Evolutionary conservation across 1,140 invertebrate species (phyloP).

Genomic region (Tachypleus tridentatus): DNA sequence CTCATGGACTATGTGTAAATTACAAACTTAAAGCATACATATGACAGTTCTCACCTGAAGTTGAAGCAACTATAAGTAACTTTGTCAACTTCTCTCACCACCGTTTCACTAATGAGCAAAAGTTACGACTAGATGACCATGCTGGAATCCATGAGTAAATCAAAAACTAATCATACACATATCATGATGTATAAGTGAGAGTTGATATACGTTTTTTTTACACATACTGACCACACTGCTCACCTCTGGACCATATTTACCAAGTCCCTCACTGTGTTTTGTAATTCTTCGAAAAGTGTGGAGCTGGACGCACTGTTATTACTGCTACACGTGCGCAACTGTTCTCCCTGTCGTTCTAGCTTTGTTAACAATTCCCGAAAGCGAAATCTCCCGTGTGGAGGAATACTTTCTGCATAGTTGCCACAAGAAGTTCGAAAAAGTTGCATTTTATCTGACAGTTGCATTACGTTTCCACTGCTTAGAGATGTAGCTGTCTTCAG

Average conservation of each 20-base stretch:
- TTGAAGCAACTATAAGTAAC: too few species aligned
- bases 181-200: too few species aligned
- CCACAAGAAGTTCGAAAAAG: constrained; percentile 61
- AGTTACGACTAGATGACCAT: too few species aligned
- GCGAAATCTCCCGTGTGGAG: constrained; percentile 76
- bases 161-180: too few species aligned
- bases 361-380: constrained; percentile 69
- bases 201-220: too few species aligned
- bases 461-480: constrained; percentile 45
- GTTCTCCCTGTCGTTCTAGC: constrained; percentile 63
- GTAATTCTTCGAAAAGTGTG: constrained; percentile 55
- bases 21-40: too few species aligned
- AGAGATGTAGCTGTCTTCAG: constrained; percentile 15
- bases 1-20: too few species aligned
- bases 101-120: too few species aligned
- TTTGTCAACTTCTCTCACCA: too few species aligned
- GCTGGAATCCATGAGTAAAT: too few species aligned
- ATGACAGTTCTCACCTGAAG: too few species aligned
- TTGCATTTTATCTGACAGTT: constrained; percentile 65
- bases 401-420: constrained; percentile 50
- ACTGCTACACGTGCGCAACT: constrained; percentile 48
- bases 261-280: constrained; percentile 66
- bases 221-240: not conserved
- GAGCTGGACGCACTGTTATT: constrained; percentile 39
- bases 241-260: constrained; percentile 64